phyloP scores from a whole-genome alignment of 2,888 invertebrate species.

The Acleris literana region DNA sequence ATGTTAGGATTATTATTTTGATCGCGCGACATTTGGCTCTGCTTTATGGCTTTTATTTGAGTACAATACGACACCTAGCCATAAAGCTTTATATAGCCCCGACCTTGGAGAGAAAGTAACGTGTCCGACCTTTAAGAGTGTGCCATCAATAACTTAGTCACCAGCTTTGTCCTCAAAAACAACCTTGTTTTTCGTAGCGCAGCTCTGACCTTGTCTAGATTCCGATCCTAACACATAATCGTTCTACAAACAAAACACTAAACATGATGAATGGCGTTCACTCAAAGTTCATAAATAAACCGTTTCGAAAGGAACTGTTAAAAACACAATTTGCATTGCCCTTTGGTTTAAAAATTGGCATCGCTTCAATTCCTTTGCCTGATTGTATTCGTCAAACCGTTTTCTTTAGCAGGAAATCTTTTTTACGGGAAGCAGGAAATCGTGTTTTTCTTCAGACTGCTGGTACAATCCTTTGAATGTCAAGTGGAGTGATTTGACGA shows the following conservation, averaged over 20 bases:
- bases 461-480: conserved; percentile 24
- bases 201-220: conserved; percentile 18
- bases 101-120: conserved; percentile 51
- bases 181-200: conserved; percentile 32
- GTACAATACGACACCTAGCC: conserved; percentile 9
- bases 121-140: conserved; percentile 47
- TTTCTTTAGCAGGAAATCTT: conserved; percentile 29
- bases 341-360: conserved; percentile 14
- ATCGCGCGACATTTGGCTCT: conserved; percentile 16
- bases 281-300: neutral
- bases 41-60: conserved; percentile 27
- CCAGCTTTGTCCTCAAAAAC: conserved; percentile 25
- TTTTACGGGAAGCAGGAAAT: conserved; percentile 28
- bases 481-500: conserved; percentile 8
- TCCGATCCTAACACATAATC: conserved; percentile 8
- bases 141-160: conserved; percentile 40
- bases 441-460: conserved; percentile 20
- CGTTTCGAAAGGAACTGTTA: neutral
- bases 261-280: neutral
- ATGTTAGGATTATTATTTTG: conserved; percentile 27
- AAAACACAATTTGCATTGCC: conserved; percentile 1
- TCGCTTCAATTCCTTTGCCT: conserved; percentile 8
- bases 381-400: conserved; percentile 18
- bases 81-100: conserved; percentile 34
- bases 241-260: conserved; percentile 4